Evolutionary conservation across 2,888 invertebrate species (phyloP), one percentile per base, ranked within the genome.

Genomic region (Thymelicus sylvestris): DNA sequence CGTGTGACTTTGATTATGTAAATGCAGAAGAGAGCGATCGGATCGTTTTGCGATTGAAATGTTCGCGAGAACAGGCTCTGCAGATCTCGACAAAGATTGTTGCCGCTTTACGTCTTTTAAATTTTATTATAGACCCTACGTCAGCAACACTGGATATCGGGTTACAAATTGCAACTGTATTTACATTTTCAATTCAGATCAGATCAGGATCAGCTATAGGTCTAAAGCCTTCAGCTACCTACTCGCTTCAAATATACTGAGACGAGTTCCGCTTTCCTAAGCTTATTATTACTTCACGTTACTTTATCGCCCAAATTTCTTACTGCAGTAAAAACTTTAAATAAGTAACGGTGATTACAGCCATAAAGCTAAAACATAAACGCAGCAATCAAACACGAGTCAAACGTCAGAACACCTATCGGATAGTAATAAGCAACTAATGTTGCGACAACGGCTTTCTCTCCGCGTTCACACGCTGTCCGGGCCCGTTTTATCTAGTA

Each of bases 381-480:
- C n/a, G 66, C 50, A 15, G 80, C 81, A 83, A 83, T 86, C 83
- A 85, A 86, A 84, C 81, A 83, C 81, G 80, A 80, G 82, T 78
- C 77, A 83, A 88, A 81, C 81, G 81, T 82, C 78, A 78, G 80
- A 85, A 81, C 82, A 76, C 79, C 81, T 79, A 83, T 86, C 81
- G 81, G 83, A 85, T 86, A 83, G 83, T 76, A 77, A 77, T 76
- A 74, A 76, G 78, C 82, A 82, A 84, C 85, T 84, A 85, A 88
- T 86, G 90, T 89, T 89, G 90, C 92, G 87, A 91, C 91, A 85
- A 82, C 87, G 81, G 89, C 93, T 93, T 93, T 93, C 93, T 89
- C 92, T 81, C 77, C 72, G 76, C 87, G 91, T 93, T 93, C 93
- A 90, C 93, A 93, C 93, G 93, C 93, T 92, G 93, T 93, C 93